Evolutionary conservation across 2,113 vertebrate genomes (phyloP), one percentile per base, ranked within the genome.

Genomic region (Salvelinus sp.): DNA sequence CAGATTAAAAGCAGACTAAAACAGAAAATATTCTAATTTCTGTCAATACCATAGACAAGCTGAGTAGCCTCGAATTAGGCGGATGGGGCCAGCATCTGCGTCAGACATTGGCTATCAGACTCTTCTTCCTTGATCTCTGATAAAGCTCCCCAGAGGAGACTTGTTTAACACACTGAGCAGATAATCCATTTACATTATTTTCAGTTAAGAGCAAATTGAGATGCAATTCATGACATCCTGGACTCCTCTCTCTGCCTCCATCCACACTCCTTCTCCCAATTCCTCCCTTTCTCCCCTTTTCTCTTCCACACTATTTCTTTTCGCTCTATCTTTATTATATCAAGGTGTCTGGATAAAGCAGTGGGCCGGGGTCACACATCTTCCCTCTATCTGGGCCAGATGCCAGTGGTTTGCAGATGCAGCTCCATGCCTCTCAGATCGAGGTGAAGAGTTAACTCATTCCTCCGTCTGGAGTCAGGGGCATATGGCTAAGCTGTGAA

Each of bases 131-230:
- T 9, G 12, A 14, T 16, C 12, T 54, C n/a, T 16, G 5, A 22
- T 62, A 25, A 38, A 57, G 58, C 54, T 50, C 47, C 64, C 69
- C 38, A 67, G 7, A 79, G 50, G 48, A 74, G 68, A 74, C 74
- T 73, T 65, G 69, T 79, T 76, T 48, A 69, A 79, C 82, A 76
- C 58, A 57, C 68, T 23, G 63, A 74, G n/a, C 22, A 69, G 62
- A 50, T 81, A 65, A 74, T 74, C 74, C 68, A 80, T 70, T 76
- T 64, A 73, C 70, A 65, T 64, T 69, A 78, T 76, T 78, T 70
- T 47, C 70, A 63, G 57, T 54, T 54, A 27, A 73, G 72, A 74
- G 76, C 57, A 79, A 83, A 81, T 58, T 64, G 68, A 69, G 74
- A 75, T 68, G 66, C 62, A 27, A 9, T 22, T 65, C 69, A 38